Evolutionary conservation across 1,140 invertebrate genomes (phyloP), one percentile per base, ranked within the genome.

Genomic region (Drosophila setifemur): DNA sequence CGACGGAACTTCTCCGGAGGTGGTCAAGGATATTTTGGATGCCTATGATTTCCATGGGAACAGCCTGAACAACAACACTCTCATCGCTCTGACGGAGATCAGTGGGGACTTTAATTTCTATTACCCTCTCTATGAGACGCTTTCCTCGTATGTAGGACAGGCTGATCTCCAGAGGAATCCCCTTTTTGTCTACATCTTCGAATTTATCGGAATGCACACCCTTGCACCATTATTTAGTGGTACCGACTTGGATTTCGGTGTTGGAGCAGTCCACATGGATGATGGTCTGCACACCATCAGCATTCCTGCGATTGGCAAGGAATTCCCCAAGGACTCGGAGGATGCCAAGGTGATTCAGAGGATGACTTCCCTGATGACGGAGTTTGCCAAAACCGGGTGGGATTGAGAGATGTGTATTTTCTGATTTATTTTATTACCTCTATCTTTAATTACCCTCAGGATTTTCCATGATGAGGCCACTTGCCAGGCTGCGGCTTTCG

Each of bases 191-290:
- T 90, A 81, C 16, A 42, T 37, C 1, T 81, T 73, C 29, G 77
- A 68, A 2, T 81, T 63, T n/a, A 7, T 3, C 0, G 63, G 72
- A 0, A 2, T 44, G 2, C 3, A 42, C 4, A 44, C 67, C 0
- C 14, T 54, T 1, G 12, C 39, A 0, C 2, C 21, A 0, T 0
- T 61, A 0, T 23, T 45, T 2, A 23, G 31, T n/a, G 26, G 35
- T 0, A 43, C 35, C 1, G 12, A 31, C 0, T 45, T 35, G 4
- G 25, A 45, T 1, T 44, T 37, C 3, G 50, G 76, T 0, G 49
- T 76, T 11, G 75, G 82, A 2, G 50, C 81, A 4, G 48, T 25
- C 3, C 89, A 90, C 43, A 52, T 70, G 71, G 89, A 90, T 31
- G 88, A 90, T 43, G 53, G 48, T 0, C 3, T 89, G 1, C 88